Conservation (phyloP, 2,113 vertebrate genomes). For the Hippocampus mohnikei region DNA sequence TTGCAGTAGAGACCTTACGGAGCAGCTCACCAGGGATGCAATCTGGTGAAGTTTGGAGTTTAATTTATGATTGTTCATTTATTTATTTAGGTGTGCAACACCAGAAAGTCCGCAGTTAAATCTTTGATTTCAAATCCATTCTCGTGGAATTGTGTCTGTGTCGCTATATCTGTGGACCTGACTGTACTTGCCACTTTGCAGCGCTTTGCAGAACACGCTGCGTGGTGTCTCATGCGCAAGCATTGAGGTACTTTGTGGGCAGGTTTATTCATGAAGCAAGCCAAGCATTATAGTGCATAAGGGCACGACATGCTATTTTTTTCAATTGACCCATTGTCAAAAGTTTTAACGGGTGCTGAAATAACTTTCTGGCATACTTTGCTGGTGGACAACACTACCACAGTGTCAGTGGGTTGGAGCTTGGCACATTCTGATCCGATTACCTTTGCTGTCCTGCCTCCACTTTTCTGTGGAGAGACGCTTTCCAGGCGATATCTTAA, state of each 20-base stretch:
- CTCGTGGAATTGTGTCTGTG: background rate
- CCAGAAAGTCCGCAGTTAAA: no score
- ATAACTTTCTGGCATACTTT: background rate
- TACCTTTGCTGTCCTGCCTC: background rate
- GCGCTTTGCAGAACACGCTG: background rate
- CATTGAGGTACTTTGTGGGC: slow-evolving; percentile 5
- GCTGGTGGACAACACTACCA: background rate
- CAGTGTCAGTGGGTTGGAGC: background rate
- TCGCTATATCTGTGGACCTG: no score
- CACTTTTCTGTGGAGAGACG: no score
- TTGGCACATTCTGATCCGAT: background rate
- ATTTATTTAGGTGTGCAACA: no score
- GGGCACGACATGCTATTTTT: background rate
- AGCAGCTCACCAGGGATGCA: no score
- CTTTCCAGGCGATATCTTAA: background rate
- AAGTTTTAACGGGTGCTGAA: background rate
- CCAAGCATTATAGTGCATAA: no score
- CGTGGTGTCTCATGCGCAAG: background rate
- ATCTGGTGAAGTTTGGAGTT: no score
- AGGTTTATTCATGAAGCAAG: slow-evolving; percentile 13
- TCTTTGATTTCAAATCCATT: no score
- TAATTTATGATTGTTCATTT: no score
- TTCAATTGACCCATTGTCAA: background rate
- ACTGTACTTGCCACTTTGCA: background rate
- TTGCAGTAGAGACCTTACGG: no score